Evolutionary conservation across 1,140 invertebrate genomes (phyloP).

Genomic region (Diprion similis): DNA sequence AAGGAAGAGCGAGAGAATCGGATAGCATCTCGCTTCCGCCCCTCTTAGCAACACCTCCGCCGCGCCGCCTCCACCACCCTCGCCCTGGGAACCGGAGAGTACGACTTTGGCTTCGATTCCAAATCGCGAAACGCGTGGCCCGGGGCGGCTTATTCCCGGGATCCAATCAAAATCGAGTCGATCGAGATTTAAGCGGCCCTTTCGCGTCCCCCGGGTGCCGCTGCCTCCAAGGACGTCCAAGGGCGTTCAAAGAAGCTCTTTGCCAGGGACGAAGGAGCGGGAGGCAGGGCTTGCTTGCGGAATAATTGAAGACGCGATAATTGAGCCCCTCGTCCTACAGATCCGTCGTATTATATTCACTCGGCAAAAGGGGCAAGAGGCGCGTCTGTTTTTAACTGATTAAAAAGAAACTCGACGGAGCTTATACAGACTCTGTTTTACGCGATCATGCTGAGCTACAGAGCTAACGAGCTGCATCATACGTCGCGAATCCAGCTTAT

Average conservation of each 20-base stretch:
- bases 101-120: conserved; percentile 7
- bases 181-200: conserved; percentile 5
- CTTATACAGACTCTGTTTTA: too few species aligned
- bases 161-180: conserved; percentile 5
- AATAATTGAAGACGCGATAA: not conserved
- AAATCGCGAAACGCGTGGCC: not conserved
- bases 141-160: conserved; percentile 4
- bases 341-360: too few species aligned
- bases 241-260: not conserved
- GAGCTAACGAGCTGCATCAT: too few species aligned
- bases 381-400: too few species aligned
- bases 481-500: too few species aligned
- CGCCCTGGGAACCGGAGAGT: not conserved
- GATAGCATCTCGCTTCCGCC: not conserved
- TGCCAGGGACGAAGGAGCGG: not conserved
- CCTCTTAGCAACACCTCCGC: not conserved
- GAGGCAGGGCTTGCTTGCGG: not conserved
- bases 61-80: not conserved
- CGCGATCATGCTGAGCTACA: too few species aligned
- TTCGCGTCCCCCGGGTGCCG: not conserved
- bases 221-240: not conserved
- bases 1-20: conserved; percentile 3
- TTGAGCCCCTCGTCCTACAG: too few species aligned
- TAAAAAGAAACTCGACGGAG: too few species aligned
- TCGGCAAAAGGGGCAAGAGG: too few species aligned